phyloP scores from a whole-genome alignment of 2,888 invertebrate species.

The Lucinisca nassula region DNA sequence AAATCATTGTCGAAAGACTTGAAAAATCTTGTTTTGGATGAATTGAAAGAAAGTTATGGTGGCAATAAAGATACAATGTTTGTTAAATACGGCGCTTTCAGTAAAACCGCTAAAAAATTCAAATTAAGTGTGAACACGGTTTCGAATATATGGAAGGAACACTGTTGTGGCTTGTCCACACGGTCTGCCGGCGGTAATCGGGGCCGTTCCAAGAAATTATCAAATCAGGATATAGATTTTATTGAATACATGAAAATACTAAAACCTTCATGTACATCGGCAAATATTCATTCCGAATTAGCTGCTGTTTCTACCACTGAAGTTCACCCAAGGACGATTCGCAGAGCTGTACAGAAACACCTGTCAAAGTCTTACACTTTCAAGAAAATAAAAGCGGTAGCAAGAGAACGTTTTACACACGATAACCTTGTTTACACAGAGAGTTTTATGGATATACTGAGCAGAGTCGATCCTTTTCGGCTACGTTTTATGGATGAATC shows the following conservation, averaged over 20 bases:
- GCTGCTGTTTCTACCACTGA: not conserved
- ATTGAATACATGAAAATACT: not conserved
- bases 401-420: not conserved
- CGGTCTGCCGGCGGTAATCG: not conserved
- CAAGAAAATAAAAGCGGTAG: not conserved
- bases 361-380: not conserved
- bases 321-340: not conserved
- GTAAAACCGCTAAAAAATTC: not conserved
- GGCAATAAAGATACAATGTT: not conserved
- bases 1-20: not conserved
- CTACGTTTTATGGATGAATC: not conserved
- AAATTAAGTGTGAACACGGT: not conserved
- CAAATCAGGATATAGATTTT: not conserved
- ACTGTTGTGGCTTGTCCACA: not conserved
- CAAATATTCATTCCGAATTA: not conserved
- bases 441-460: not conserved
- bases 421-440: not conserved
- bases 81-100: not conserved
- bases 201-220: not conserved
- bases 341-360: not conserved
- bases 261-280: not conserved
- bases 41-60: not conserved
- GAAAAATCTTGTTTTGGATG: not conserved
- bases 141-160: not conserved
- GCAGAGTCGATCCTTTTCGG: not conserved